Evolutionary conservation across 92 coral and sea anemone genomes (phyloP).

Genomic region (Umimayanthus chanpuru): DNA sequence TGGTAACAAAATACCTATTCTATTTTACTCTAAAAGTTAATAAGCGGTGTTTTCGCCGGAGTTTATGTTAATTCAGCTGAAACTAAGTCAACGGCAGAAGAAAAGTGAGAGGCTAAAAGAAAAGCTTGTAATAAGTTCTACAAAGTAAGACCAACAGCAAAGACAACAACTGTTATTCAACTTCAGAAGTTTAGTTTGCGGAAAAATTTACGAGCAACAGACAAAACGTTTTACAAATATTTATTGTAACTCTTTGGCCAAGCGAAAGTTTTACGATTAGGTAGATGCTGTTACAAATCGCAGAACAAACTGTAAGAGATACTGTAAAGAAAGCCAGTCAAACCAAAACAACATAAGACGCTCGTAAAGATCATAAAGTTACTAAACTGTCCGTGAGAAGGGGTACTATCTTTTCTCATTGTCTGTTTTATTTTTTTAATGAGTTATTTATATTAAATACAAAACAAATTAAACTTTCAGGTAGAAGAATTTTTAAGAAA

Average conservation of each 20-base stretch:
- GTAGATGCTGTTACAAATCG: not conserved
- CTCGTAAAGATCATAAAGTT: not conserved
- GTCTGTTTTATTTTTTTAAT: no score
- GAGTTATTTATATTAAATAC: not conserved
- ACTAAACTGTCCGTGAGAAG: not conserved
- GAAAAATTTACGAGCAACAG: not conserved
- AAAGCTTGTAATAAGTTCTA: no score
- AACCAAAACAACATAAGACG: not conserved
- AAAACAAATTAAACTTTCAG: not conserved
- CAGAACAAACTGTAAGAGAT: not conserved
- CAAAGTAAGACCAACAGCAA: no score
- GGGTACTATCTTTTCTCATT: no score
- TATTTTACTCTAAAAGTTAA: no score
- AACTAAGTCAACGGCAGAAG: no score
- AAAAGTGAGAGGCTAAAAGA: no score
- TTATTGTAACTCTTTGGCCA: not conserved
- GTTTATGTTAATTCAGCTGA: no score
- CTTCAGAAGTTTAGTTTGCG: not conserved
- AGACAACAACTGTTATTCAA: no score
- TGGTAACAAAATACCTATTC: no score
- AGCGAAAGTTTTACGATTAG: not conserved
- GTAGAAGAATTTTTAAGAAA: slow-evolving; percentile 14
- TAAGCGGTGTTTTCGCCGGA: no score
- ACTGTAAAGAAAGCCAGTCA: not conserved
- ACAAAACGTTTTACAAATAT: no score